These are phyloP conservation scores for Epinephelus coioides DNA, from an alignment of 2,797 vertebrate genomes.

Conservation along the genomic window DNA sequence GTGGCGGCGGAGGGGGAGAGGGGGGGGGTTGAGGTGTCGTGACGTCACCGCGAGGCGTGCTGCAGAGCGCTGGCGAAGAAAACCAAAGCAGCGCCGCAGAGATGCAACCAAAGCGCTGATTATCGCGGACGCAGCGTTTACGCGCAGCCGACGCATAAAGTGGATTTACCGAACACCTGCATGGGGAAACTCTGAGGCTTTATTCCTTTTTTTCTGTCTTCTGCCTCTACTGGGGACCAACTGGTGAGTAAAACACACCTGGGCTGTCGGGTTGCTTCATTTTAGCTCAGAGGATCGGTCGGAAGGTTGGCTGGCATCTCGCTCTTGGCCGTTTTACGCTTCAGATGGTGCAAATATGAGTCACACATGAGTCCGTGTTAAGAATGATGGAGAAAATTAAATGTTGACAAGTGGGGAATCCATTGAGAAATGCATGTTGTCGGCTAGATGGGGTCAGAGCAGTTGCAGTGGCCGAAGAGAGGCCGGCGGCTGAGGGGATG, in stretches of 20 bases:
- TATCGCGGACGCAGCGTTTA: conserved; percentile 74
- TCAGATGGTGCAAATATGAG: neutral
- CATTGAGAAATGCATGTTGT: neutral
- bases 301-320: neutral
- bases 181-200: conserved; percentile 80
- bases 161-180: conserved; percentile 83
- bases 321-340: neutral
- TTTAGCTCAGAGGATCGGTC: conserved; percentile 2
- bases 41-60: conserved; percentile 82
- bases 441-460: neutral
- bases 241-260: conserved; percentile 75
- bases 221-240: conserved; percentile 68
- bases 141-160: conserved; percentile 58
- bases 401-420: neutral
- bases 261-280: neutral
- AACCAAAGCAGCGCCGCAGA: conserved; percentile 69
- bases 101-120: conserved; percentile 70
- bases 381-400: neutral
- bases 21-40: conserved; percentile 36
- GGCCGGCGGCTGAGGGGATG: neutral
- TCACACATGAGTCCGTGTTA: neutral
- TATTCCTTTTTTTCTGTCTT: conserved; percentile 40
- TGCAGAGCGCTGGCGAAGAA: conserved; percentile 67
- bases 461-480: conserved; percentile 1
- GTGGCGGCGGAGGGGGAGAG: neutral